phyloP scores from a whole-genome alignment of 2,888 invertebrate genomes.

The Carterocephalus palaemon region DNA sequence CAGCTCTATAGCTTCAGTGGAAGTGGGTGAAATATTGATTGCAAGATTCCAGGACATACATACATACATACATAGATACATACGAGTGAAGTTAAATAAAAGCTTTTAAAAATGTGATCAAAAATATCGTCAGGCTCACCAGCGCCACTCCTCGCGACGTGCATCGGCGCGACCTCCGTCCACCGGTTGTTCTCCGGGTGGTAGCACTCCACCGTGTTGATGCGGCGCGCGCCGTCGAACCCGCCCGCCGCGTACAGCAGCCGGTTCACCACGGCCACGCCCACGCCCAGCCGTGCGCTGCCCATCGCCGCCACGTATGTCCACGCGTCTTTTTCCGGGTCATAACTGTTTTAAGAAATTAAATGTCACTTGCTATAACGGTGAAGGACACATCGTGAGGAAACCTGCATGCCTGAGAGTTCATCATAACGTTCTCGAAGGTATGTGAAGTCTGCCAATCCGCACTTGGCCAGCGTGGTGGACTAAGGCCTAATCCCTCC shows the following conservation, averaged over 20 bases:
- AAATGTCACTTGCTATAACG: too few species aligned
- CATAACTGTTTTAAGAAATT: conserved; percentile 87
- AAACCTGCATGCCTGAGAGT: not conserved
- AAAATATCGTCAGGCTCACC: too few species aligned
- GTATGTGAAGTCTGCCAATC: too few species aligned
- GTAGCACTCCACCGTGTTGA: conserved; percentile 92
- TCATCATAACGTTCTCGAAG: too few species aligned
- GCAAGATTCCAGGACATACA: too few species aligned
- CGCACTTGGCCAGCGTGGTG: too few species aligned
- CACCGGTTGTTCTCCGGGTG: conserved; percentile 95
- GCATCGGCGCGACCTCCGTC: conserved; percentile 89
- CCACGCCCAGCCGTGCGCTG: conserved; percentile 87
- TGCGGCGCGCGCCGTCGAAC: conserved; percentile 88
- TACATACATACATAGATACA: too few species aligned
- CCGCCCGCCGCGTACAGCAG: conserved; percentile 92
- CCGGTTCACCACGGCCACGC: conserved; percentile 88
- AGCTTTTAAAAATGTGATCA: not conserved
- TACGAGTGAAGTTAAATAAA: too few species aligned
- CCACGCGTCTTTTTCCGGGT: conserved; percentile 92
- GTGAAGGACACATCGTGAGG: too few species aligned
- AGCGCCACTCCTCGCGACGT: conserved; percentile 88
- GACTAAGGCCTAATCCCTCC: too few species aligned
- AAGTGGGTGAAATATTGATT: too few species aligned
- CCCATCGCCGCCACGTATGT: conserved; percentile 86
- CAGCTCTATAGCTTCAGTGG: too few species aligned